These are phyloP conservation scores for Stigmatopora argus DNA, from an alignment of 2,113 vertebrate genomes.

Conservation along the genomic window DNA sequence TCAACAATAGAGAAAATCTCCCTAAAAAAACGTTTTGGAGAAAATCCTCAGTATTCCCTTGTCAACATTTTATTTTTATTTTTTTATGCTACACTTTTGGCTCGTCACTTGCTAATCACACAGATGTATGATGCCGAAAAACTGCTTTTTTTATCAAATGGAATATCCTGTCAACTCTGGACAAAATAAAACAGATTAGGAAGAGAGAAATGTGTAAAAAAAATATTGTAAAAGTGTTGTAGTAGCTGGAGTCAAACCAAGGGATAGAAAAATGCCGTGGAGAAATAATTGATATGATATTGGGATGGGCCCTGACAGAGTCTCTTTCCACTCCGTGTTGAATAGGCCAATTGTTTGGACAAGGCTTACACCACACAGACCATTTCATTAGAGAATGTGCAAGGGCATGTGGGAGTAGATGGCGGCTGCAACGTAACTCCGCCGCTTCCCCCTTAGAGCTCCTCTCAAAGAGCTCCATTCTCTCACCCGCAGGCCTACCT, in stretches of 20 bases:
- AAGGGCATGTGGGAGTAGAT: slow-evolving; percentile 48
- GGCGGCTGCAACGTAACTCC: slow-evolving; percentile 54
- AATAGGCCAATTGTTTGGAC: slow-evolving; percentile 70
- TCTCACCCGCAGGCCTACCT: slow-evolving; percentile 50
- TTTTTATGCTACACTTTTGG: no score
- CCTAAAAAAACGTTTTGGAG: no score
- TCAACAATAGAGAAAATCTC: no score
- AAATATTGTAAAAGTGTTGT: not conserved
- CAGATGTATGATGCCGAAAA: no score
- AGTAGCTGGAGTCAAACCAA: slow-evolving; percentile 7
- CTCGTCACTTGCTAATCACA: no score
- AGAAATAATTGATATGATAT: slow-evolving; percentile 68
- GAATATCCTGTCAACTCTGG: not conserved
- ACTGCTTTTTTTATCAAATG: slow-evolving; percentile 8
- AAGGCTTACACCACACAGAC: slow-evolving; percentile 67
- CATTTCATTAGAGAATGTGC: slow-evolving; percentile 68
- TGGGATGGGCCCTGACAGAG: slow-evolving; percentile 62
- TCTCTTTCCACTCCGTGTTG: slow-evolving; percentile 52
- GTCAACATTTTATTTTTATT: no score
- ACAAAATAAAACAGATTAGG: slow-evolving; percentile 9
- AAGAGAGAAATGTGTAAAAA: not conserved
- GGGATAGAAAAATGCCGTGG: slow-evolving; percentile 30
- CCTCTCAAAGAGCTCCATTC: slow-evolving; percentile 60
- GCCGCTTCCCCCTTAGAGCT: slow-evolving; percentile 25
- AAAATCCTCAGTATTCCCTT: no score